Evolutionary conservation across 2,113 vertebrate species (phyloP).

Genomic region (Psammodynastes pulverulentus): DNA sequence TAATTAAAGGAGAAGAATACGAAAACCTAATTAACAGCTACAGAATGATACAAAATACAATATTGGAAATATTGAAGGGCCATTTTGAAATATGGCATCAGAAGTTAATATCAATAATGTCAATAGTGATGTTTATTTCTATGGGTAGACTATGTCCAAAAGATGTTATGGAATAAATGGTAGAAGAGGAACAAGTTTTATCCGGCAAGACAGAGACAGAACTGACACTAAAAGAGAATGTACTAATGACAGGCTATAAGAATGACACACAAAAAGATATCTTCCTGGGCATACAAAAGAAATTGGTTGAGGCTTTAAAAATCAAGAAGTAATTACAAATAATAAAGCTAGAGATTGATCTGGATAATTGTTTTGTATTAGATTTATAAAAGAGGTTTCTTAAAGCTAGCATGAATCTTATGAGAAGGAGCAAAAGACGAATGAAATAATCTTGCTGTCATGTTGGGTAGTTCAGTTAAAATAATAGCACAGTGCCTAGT

Average conservation of each 20-base stretch:
- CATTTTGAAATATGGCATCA: background rate
- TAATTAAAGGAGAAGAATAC: background rate
- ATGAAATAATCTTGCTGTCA: background rate
- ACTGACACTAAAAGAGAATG: background rate
- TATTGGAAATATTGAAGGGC: background rate
- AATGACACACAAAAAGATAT: background rate
- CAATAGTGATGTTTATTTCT: background rate
- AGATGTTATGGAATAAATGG: background rate
- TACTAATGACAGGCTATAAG: background rate
- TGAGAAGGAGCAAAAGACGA: background rate
- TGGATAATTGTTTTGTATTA: background rate
- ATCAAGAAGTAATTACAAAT: background rate
- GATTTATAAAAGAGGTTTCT: background rate
- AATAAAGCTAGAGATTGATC: background rate
- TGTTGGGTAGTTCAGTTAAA: background rate
- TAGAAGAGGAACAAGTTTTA: background rate
- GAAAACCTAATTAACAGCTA: background rate
- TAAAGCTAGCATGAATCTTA: background rate
- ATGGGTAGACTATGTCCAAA: background rate
- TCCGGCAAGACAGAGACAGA: background rate
- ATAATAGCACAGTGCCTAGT: background rate
- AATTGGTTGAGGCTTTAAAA: background rate
- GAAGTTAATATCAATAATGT: background rate
- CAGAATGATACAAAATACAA: background rate
- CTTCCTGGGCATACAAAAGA: background rate